Percentiles rank a stretch among this genome's conserved stretches.
Conservation (phyloP, 1,140 invertebrate genomes). For the Drosophila ercepeae region DNA sequence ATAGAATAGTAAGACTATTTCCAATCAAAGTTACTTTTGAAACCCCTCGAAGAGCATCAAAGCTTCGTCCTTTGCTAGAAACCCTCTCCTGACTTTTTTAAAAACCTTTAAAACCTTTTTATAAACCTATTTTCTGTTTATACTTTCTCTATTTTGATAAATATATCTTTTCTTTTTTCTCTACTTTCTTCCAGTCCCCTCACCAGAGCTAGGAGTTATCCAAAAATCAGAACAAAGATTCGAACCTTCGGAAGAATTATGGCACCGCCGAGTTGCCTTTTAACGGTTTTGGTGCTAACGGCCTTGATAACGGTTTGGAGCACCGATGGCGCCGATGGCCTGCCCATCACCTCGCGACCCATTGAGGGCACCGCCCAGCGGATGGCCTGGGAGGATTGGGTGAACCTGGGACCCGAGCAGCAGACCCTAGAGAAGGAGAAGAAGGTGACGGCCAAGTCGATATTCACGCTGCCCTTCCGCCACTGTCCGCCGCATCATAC, state of each 20-base stretch:
- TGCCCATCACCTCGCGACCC: conserved; percentile 80
- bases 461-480: conserved; percentile 73
- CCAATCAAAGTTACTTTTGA: too few relatives aligned
- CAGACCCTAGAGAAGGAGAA: conserved; percentile 69
- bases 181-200: not conserved
- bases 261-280: conserved; percentile 16
- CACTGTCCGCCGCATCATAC: conserved; percentile 68
- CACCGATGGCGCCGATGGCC: not conserved
- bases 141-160: not conserved
- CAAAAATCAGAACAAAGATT: not conserved
- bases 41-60: too few relatives aligned
- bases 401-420: conserved; percentile 63
- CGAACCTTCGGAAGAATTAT: conserved; percentile 1
- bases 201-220: conserved; percentile 8
- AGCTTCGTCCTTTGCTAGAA: not conserved
- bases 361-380: conserved; percentile 77
- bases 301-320: not conserved
- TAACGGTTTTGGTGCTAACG: conserved; percentile 23
- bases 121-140: not conserved
- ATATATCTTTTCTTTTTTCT: not conserved
- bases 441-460: conserved; percentile 81
- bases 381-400: conserved; percentile 79
- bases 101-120: too few relatives aligned
- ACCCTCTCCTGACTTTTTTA: not conserved
- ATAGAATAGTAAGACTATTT: too few relatives aligned